Conservation (phyloP, 2,797 vertebrate genomes). For the Poecilia wingei region DNA sequence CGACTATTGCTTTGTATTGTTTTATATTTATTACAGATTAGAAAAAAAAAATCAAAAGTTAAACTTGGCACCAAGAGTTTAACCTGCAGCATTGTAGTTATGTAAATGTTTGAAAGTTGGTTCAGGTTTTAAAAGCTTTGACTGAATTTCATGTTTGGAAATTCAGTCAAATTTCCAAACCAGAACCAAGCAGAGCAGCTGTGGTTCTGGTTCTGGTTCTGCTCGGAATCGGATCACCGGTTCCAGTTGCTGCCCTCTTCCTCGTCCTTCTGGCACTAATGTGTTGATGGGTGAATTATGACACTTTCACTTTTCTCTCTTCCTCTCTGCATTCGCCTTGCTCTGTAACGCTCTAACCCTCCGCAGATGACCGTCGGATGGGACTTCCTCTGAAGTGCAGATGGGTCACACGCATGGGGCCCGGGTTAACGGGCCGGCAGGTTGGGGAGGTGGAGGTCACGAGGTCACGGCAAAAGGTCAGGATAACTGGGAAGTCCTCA, state of each 20-base stretch:
- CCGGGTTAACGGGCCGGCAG: constrained; percentile 73
- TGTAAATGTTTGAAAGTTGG: neutral
- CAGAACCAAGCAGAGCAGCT: neutral
- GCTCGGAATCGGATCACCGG: constrained; percentile 23
- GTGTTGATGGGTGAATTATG: constrained; percentile 70
- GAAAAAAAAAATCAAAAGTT: neutral
- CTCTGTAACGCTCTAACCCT: constrained; percentile 71
- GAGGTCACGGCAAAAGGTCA: constrained; percentile 66
- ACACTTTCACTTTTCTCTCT: constrained; percentile 53
- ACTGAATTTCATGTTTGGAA: neutral
- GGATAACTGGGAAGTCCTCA: constrained; percentile 71
- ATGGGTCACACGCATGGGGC: constrained; percentile 74
- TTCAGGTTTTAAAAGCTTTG: neutral
- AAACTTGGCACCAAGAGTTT: neutral
- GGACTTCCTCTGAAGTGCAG: constrained; percentile 78
- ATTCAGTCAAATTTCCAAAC: neutral
- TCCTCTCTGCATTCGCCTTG: constrained; percentile 40
- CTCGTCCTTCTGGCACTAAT: constrained; percentile 61
- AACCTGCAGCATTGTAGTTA: neutral
- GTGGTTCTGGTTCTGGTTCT: constrained; percentile 38
- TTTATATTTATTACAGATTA: neutral
- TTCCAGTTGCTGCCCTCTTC: constrained; percentile 36
- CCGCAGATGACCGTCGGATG: constrained; percentile 68
- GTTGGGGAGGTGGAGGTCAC: constrained; percentile 51
- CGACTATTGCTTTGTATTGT: neutral